Evolutionary conservation across 2,113 vertebrate species (phyloP).

Genomic region (Triplophysa siluroides): DNA sequence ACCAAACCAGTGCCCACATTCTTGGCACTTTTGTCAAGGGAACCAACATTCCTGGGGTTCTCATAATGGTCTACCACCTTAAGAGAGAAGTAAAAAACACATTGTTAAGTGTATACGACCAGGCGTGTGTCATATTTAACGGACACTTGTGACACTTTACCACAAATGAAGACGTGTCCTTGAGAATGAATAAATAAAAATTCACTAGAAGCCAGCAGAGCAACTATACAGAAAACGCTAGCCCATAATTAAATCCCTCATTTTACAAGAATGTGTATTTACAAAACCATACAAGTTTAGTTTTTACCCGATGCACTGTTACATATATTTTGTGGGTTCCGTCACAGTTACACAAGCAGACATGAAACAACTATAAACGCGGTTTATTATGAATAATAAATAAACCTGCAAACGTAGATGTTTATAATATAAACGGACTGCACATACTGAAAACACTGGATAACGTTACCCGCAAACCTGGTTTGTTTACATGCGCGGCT

Average conservation of each 20-base stretch:
- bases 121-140: no score
- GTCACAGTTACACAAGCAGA: neutral
- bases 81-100: constrained; percentile 10
- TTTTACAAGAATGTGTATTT: neutral
- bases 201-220: neutral
- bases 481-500: constrained; percentile 29
- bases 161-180: neutral
- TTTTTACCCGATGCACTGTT: neutral
- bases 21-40: constrained; percentile 85
- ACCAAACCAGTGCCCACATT: constrained; percentile 96
- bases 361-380: neutral
- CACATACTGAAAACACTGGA: neutral
- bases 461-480: neutral
- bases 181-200: neutral
- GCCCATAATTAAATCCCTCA: neutral
- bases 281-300: neutral
- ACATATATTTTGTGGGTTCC: neutral
- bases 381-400: neutral
- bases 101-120: neutral
- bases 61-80: constrained; percentile 98
- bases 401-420: neutral
- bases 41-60: constrained; percentile 94
- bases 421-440: neutral
- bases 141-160: no score
- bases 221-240: neutral